Conservation (phyloP, 2,113 vertebrate genomes). For the Silurus meridionalis region DNA sequence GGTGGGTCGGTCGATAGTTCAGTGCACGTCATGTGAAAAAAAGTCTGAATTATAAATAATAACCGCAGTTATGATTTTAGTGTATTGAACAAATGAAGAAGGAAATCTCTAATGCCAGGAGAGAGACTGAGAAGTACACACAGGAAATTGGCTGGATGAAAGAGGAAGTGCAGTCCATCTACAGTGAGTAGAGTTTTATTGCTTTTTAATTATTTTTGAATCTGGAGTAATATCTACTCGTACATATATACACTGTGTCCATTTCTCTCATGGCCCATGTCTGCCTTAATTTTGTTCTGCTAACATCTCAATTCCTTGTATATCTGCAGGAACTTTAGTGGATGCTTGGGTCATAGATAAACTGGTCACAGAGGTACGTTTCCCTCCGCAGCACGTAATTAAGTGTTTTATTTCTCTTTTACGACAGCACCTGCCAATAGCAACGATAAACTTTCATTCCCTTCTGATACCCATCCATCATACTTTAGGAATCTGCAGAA, state of each 20-base stretch:
- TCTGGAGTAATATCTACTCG: not conserved
- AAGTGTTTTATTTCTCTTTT: not conserved
- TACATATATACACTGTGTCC: too few relatives aligned
- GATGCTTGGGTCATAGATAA: not conserved
- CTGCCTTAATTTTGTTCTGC: not conserved
- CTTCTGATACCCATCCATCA: not conserved
- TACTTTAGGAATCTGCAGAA: slow-evolving; percentile 52
- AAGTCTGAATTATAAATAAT: not conserved
- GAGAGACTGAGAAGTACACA: slow-evolving; percentile 53
- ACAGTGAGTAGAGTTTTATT: slow-evolving; percentile 49
- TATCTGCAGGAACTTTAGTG: not conserved
- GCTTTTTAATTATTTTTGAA: not conserved
- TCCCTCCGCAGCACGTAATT: not conserved
- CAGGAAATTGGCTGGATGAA: slow-evolving; percentile 37
- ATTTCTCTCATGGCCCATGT: not conserved
- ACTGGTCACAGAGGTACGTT: not conserved
- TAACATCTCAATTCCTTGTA: not conserved
- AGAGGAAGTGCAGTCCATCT: slow-evolving; percentile 50
- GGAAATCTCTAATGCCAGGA: slow-evolving; percentile 55
- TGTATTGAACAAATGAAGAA: slow-evolving; percentile 58
- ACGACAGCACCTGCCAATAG: not conserved
- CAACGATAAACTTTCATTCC: not conserved
- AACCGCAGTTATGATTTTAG: slow-evolving; percentile 38
- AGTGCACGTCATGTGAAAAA: not conserved
- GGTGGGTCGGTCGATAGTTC: slow-evolving; percentile 7